Base-by-base conservation (phyloP, 2,888 invertebrate species). In the Torymus aiolomorphi region DNA sequence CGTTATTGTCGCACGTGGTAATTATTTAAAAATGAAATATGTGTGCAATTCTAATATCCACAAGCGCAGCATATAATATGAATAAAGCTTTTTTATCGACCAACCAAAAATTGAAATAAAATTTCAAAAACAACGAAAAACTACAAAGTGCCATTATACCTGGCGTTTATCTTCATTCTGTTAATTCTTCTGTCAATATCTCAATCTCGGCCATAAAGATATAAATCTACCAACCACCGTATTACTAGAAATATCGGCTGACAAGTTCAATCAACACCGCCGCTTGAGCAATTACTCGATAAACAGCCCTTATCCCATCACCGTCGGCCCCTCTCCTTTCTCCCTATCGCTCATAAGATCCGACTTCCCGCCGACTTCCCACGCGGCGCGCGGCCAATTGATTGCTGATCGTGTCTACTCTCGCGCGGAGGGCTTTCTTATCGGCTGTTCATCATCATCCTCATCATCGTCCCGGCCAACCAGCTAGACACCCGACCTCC, bases 341-440 rank as follows among this genome's bases (percentile, higher is more conserved):
- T 1, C 51, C 10, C 10, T 72, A 72, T 72, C 54, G 12, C 18
- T n/a, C 49, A 11, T 16, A 59, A 70, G 70, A 70, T 42, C 42
- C 8, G 42, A 42, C 42, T 42, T 42, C 42, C 42, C 42, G 42
- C 42, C 42, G 42, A 42, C 42, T 42, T 42, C 42, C 57, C 59
- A 2, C 18, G 63, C 20, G 16, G 16, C n/a, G 20, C 70, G 16
- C n/a, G 8, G 12, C 16, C 76, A 74, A 77, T 76, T 70, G 80
- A 80, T 80, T 66, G 73, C 65, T 75, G 54, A 84, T 84, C 81
- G 80, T 83, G 82, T 77, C 80, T 81, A 79, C 66, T 83, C 81
- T 83, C 81, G 79, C 76, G 82, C 80, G 83, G 81, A 76, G 62
- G 78, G 76, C 76, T 74, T 83, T 83, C 83, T 83, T 84, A 85